Conservation (phyloP, 2,888 invertebrate genomes). For the Agelastica alni region DNA sequence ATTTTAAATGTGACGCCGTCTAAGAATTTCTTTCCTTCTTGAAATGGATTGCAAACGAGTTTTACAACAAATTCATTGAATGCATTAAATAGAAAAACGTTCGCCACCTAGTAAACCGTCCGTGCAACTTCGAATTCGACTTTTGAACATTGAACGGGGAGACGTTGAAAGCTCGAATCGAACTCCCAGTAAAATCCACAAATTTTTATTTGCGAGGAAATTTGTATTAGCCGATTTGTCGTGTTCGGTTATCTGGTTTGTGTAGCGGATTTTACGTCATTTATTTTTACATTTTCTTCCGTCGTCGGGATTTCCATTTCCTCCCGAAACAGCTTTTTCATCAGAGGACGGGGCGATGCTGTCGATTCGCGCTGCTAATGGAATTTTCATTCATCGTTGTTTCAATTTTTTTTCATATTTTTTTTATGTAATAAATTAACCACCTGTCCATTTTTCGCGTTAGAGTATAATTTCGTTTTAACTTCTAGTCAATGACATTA, state of each 20-base stretch:
- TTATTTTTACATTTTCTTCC: constrained; percentile 49
- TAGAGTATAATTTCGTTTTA: constrained; percentile 8
- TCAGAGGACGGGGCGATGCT: constrained; percentile 23
- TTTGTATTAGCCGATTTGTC: constrained; percentile 50
- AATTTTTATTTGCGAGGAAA: constrained; percentile 48
- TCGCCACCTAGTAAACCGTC: too few species aligned
- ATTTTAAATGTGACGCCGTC: too few species aligned
- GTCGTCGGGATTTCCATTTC: constrained; percentile 46
- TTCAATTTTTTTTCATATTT: constrained; percentile 14
- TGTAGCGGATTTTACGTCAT: constrained; percentile 42
- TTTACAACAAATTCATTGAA: too few species aligned
- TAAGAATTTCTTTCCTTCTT: too few species aligned
- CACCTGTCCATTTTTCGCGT: constrained; percentile 1
- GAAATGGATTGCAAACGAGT: too few species aligned
- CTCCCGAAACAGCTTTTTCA: constrained; percentile 41
- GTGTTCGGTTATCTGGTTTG: constrained; percentile 43
- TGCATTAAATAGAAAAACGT: too few species aligned
- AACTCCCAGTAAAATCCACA: constrained; percentile 31
- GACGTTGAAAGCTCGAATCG: too few species aligned
- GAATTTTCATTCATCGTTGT: constrained; percentile 39
- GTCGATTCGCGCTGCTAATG: constrained; percentile 31
- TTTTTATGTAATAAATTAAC: constrained; percentile 10
- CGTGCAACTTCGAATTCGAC: too few species aligned
- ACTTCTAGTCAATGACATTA: too few species aligned
- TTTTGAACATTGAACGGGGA: too few species aligned